Base-by-base conservation (phyloP, 2,888 invertebrate genomes). In the Chrysolina americana region DNA sequence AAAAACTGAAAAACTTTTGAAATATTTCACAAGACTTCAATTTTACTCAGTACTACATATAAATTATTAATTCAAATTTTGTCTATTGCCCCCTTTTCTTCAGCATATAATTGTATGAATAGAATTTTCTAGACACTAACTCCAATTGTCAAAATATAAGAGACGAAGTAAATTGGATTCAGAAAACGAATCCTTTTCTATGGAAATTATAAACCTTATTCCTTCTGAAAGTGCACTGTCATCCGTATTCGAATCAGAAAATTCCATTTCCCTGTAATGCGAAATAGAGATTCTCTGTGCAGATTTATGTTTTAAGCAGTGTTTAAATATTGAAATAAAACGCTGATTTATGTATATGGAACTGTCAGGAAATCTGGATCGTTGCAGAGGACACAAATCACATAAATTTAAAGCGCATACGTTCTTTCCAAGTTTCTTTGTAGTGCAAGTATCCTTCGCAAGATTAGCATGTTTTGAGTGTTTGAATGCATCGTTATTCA, bases 261-360 rank as follows among this genome's bases (percentile, higher is more conserved):
- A 68, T 68, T 41, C 53, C 36, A 41, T 50, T 68, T 36, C 41
- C n/a, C 13, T 41, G 53, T 41, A 41, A 41, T 53, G 53, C 36
- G 41, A 68, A 68, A 68, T 50, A 68, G 53, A 68, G 53, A 41
- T 53, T 68, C 41, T 53, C 53, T 21, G 17, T 41, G 41, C 68
- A 53, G 68, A 68, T 68, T 68, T 68, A 68, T 68, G 41, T 53
- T 41, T n/a, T 8, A 19, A 53, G 66, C 66, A 75, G 71, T 75
- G 74, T 78, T 78, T 78, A 78, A 74, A 78, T 78, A 76, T 78
- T 78, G 73, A 72, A 78, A 76, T 78, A 73, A 73, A 75, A 70
- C 73, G 36, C 70, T 75, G 78, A 78, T 78, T 78, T 78, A 75
- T 78, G 68, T 21, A 73, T 78, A 70, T 62, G 64, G 48, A 41